A percentile compares a stretch with the other conserved stretches of the same genome.
Evolutionary conservation across 2,888 invertebrate genomes (phyloP).

Genomic region (Dromius quadrimaculatus): DNA sequence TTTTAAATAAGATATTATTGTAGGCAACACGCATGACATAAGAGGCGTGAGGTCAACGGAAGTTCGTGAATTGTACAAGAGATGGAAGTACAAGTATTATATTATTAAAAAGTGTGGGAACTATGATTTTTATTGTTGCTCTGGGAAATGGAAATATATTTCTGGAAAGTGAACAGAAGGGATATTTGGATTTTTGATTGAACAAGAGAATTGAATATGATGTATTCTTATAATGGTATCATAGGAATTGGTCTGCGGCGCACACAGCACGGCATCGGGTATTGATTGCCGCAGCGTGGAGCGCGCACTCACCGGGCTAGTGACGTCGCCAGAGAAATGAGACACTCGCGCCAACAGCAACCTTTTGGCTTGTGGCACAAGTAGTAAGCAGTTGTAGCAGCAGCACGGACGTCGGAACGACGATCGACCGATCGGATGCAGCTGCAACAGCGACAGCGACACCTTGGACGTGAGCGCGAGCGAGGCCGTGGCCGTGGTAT

Average conservation of each 20-base stretch:
- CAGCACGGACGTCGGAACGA: conserved; percentile 16
- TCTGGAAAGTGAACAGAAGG: too few relatives aligned
- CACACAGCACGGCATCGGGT: conserved; percentile 38
- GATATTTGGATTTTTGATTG: too few relatives aligned
- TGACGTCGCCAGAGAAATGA: conserved; percentile 59
- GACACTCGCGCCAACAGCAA: conserved; percentile 67
- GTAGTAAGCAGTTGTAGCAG: conserved; percentile 58
- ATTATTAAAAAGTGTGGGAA: not conserved
- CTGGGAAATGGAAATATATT: too few relatives aligned
- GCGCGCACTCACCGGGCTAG: conserved; percentile 53
- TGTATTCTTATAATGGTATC: not conserved
- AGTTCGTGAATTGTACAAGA: not conserved
- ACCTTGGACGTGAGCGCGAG: conserved; percentile 1
- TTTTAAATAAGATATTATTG: conserved; percentile 26
- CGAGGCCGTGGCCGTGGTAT: conserved; percentile 26
- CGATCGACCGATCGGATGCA: conserved; percentile 11
- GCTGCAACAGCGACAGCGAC: conserved; percentile 19
- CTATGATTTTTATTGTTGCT: too few relatives aligned
- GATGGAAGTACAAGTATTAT: conserved; percentile 5
- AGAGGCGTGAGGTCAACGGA: not conserved
- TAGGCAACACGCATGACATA: conserved; percentile 32
- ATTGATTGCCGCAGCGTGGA: conserved; percentile 60
- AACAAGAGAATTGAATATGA: not conserved
- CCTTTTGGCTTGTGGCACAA: conserved; percentile 60
- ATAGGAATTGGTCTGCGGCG: not conserved